These are phyloP conservation scores for Eilema caniola DNA, from an alignment of 2,888 invertebrate genomes.

Conservation along the genomic window DNA sequence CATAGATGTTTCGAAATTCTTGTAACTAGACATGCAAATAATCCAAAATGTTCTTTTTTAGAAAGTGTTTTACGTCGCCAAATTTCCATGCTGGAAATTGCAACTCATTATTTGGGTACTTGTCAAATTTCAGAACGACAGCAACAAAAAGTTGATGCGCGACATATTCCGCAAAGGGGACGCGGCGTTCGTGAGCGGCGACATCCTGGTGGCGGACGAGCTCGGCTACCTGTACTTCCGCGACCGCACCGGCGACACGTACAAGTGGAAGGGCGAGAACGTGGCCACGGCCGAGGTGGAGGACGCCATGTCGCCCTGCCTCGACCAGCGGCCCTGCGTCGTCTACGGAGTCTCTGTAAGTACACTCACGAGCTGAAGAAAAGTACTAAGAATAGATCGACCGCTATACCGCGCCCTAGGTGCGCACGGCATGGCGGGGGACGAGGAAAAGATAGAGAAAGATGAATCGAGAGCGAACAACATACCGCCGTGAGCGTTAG, in stretches of 20 bases:
- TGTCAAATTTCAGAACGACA: conserved; percentile 87
- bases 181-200: conserved; percentile 95
- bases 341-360: conserved; percentile 97
- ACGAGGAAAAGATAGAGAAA: too few relatives aligned
- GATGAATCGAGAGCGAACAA: too few relatives aligned
- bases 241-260: conserved; percentile 95
- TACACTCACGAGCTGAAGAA: conserved; percentile 20
- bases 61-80: too few relatives aligned
- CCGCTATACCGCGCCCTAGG: too few relatives aligned
- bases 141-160: conserved; percentile 93
- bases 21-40: not conserved
- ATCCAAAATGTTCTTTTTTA: not conserved
- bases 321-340: conserved; percentile 92
- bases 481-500: too few relatives aligned
- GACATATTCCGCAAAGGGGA: conserved; percentile 96
- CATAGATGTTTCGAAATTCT: too few relatives aligned
- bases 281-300: conserved; percentile 98
- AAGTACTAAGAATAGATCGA: too few relatives aligned
- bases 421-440: too few relatives aligned
- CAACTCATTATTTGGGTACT: not conserved
- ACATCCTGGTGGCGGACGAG: conserved; percentile 96
- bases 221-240: conserved; percentile 97
- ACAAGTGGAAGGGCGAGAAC: conserved; percentile 98
- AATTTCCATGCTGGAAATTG: not conserved
- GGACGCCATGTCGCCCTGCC: conserved; percentile 92